Evolutionary conservation across 1,140 invertebrate species (phyloP).

Genomic region (Thaumatotibia leucotreta): DNA sequence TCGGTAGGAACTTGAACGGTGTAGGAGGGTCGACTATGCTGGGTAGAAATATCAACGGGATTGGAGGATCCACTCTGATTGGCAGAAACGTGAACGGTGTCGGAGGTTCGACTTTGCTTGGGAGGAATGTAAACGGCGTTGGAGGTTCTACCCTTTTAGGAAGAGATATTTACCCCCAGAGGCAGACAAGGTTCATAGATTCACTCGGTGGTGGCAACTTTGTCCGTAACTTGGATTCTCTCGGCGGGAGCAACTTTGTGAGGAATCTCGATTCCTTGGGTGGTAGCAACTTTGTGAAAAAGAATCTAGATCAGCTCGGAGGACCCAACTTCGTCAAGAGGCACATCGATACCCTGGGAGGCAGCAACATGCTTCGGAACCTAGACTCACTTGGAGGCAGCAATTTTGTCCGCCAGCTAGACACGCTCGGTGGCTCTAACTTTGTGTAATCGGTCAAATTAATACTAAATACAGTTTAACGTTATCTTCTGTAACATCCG

Average conservation of each 20-base stretch:
- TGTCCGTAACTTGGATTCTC: constrained; percentile 56
- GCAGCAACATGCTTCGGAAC: constrained; percentile 66
- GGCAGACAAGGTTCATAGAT: constrained; percentile 65
- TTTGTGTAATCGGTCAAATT: constrained; percentile 10
- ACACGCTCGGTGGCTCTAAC: constrained; percentile 45
- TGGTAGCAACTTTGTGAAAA: constrained; percentile 66
- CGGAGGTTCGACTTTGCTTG: constrained; percentile 18
- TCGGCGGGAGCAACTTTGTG: constrained; percentile 71
- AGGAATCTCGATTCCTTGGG: constrained; percentile 62
- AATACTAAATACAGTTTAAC: background rate
- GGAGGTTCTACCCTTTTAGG: constrained; percentile 37
- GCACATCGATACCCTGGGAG: constrained; percentile 64
- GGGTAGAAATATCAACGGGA: constrained; percentile 32
- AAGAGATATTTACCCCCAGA: constrained; percentile 45
- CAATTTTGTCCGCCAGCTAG: constrained; percentile 61
- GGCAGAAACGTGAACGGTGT: constrained; percentile 31
- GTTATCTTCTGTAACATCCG: background rate
- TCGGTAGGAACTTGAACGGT: constrained; percentile 27
- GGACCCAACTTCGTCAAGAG: constrained; percentile 69
- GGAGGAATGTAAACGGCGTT: constrained; percentile 43
- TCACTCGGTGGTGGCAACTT: constrained; percentile 66
- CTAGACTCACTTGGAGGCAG: constrained; percentile 70
- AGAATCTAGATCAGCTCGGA: constrained; percentile 71
- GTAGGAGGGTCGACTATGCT: constrained; percentile 27
- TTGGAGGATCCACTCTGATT: constrained; percentile 24